Percentiles rank a stretch among this genome's conserved stretches.
These are phyloP conservation scores for Muntiacus reevesi DNA, from an alignment of 2,113 vertebrate species.

Conservation along the genomic window DNA sequence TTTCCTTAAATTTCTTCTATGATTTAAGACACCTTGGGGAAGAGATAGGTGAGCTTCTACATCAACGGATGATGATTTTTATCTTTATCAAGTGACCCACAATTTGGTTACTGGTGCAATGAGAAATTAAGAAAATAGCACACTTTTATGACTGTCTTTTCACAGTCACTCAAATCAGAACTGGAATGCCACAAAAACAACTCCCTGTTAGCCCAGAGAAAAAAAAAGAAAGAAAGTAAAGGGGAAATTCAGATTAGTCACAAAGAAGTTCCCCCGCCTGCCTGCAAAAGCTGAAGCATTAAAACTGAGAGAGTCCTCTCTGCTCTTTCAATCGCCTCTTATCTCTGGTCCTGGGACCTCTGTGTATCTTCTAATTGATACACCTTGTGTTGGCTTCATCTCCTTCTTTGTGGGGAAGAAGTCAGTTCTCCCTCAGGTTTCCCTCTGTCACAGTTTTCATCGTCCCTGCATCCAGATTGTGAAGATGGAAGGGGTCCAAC, in stretches of 20 bases:
- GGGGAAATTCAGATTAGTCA: slow-evolving; percentile 87
- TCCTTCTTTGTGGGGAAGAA: not conserved
- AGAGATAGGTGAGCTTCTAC: not conserved
- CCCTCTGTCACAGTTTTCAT: not conserved
- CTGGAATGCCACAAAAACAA: slow-evolving; percentile 82
- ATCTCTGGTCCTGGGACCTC: slow-evolving; percentile 49
- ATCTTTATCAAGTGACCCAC: slow-evolving; percentile 47
- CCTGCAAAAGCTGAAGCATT: slow-evolving; percentile 67
- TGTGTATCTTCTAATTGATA: not conserved
- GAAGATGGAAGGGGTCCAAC: slow-evolving; percentile 57
- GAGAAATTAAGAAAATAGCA: slow-evolving; percentile 68
- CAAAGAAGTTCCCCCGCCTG: slow-evolving; percentile 87
- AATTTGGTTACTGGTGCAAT: slow-evolving; percentile 48
- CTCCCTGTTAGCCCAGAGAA: slow-evolving; percentile 78
- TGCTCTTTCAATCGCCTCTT: slow-evolving; percentile 69
- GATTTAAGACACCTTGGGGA: not conserved
- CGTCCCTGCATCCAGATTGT: not conserved
- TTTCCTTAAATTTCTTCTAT: slow-evolving; percentile 13
- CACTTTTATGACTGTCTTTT: slow-evolving; percentile 61
- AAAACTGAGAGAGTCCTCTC: slow-evolving; percentile 74
- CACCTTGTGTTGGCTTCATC: not conserved
- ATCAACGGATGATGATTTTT: slow-evolving; percentile 18
- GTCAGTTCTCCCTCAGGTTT: not conserved
- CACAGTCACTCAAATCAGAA: slow-evolving; percentile 81
- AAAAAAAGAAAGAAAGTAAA: slow-evolving; percentile 80